These are phyloP conservation scores for Brachionus manjavacas DNA, from an alignment of 1,140 invertebrate genomes.

Conservation along the genomic window DNA sequence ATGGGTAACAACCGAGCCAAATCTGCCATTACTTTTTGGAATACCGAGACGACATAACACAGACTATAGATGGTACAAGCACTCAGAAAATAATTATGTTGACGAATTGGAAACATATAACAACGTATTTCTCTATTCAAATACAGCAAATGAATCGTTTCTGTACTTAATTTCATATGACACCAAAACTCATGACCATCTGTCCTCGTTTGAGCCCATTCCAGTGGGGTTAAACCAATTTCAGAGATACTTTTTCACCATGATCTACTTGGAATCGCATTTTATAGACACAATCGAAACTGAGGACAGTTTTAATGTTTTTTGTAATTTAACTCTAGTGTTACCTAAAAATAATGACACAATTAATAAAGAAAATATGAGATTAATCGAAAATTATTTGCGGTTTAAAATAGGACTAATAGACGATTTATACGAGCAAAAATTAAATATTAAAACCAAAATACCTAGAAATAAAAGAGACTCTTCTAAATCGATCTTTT, in stretches of 20 bases:
- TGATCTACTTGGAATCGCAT: not conserved
- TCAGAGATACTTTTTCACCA: not conserved
- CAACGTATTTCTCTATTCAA: not conserved
- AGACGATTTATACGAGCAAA: not conserved
- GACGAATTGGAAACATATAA: not conserved
- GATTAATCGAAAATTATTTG: not conserved
- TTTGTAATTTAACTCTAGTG: not conserved
- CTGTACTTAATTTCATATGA: not conserved
- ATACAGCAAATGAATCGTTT: not conserved
- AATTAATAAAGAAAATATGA: not conserved
- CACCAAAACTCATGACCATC: not conserved
- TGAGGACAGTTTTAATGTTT: not conserved
- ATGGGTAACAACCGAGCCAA: not conserved
- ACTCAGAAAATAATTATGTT: not conserved
- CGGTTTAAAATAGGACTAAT: not conserved
- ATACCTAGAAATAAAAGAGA: not conserved
- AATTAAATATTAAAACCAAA: not conserved
- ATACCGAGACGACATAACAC: not conserved
- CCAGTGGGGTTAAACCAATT: not conserved
- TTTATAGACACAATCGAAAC: not conserved
- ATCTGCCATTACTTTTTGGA: not conserved
- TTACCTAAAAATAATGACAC: not conserved
- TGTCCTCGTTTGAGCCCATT: slow-evolving; percentile 1
- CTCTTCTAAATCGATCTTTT: not conserved
- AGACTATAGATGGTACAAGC: not conserved